Evolutionary conservation across 2,888 invertebrate species (phyloP), one percentile per base, ranked within the genome.

Genomic region (Sepioteuthis lessoniana): DNA sequence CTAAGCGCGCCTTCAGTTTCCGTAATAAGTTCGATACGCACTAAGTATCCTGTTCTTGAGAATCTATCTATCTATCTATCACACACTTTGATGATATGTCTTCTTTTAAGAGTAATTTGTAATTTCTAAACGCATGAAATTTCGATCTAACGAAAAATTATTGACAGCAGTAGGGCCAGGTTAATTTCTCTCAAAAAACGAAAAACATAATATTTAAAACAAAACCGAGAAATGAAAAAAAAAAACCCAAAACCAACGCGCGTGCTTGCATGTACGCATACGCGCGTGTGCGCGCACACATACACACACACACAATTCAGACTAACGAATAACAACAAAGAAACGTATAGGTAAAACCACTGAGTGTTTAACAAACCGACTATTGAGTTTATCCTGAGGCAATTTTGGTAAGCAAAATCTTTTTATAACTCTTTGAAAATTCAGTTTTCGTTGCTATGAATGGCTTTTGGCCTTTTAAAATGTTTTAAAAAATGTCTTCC

Each of bases 381-480:
- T n/a, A 0, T 35, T 25, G 76, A 76, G 76, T 76, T 76, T 76
- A 76, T 10, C 76, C 76, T 4, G n/a, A 13, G 76, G 76, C n/a
- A n/a, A 76, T 76, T 76, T 76, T n/a, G n/a, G 76, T 10, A 76
- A 76, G 19, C n/a, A 76, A 10, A 35, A n/a, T n/a, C n/a, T 76
- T 76, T 76, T n/a, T n/a, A n/a, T n/a, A 76, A 35, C 4, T 76
- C 76, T 76, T 13, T 16, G 76, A 76, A 76, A n/a, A 35, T 19
- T n/a, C 35, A 2, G n/a, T 76, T n/a, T n/a, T 76, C 76, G n/a
- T 76, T n/a, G 76, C 16, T 35, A 16, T 13, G 76, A 76, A 76
- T 76, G 76, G 76, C 76, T n/a, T n/a, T 16, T 76, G 76, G 76
- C 76, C 76, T 76, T 76, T 76, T 76, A 76, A 76, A n/a, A 76